Evolutionary conservation across 2,797 vertebrate species (phyloP).

Genomic region (Pipistrellus kuhlii): DNA sequence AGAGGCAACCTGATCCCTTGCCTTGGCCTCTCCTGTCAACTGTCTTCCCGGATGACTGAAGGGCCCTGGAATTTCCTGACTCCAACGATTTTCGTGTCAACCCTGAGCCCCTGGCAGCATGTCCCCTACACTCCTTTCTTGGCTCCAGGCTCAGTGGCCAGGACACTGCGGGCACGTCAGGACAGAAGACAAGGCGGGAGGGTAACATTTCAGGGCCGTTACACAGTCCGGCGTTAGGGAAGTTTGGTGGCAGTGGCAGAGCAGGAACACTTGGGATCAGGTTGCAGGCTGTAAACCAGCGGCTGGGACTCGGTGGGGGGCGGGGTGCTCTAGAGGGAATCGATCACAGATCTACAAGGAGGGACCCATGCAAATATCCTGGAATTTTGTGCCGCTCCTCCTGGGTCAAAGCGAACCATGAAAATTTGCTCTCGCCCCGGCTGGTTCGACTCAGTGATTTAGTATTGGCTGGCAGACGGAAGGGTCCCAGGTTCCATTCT

Average conservation of each 20-base stretch:
- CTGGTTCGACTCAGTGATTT: too few relatives aligned
- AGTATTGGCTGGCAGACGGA: too few relatives aligned
- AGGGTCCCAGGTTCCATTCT: too few relatives aligned
- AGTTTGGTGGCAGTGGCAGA: not conserved
- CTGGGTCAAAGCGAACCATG: not conserved
- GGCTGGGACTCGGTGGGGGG: not conserved
- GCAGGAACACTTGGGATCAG: conserved; percentile 45
- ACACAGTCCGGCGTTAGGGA: conserved; percentile 1
- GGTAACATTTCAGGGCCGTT: conserved; percentile 46
- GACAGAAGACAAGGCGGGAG: conserved; percentile 74
- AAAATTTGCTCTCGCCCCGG: not conserved
- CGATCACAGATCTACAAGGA: not conserved
- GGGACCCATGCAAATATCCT: not conserved
- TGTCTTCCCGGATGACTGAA: conserved; percentile 74
- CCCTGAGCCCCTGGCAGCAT: conserved; percentile 72
- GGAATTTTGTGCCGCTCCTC: not conserved
- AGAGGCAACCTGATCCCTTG: conserved; percentile 72
- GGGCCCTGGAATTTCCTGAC: conserved; percentile 80
- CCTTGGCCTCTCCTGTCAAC: conserved; percentile 73
- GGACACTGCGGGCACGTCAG: conserved; percentile 73
- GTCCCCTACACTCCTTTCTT: conserved; percentile 68
- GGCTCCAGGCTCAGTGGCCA: conserved; percentile 56
- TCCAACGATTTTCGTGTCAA: conserved; percentile 68
- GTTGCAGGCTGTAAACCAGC: conserved; percentile 19
- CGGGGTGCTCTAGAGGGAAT: not conserved